Percentiles rank a stretch among this genome's conserved stretches.
These are phyloP conservation scores for Lasioglossum lativentre DNA, from an alignment of 2,888 invertebrate species.

Conservation along the genomic window DNA sequence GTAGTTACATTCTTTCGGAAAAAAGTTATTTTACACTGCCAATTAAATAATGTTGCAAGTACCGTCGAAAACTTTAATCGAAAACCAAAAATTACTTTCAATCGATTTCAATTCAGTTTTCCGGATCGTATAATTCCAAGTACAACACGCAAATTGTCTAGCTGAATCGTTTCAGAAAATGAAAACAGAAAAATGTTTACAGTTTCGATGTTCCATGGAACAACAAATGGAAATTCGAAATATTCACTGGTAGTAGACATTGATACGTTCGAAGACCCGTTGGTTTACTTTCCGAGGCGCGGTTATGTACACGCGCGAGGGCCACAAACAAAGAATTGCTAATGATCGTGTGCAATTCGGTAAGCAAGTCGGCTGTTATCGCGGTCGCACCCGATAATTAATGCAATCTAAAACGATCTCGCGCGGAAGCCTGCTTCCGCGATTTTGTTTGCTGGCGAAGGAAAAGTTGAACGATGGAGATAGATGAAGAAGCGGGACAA, in stretches of 20 bases:
- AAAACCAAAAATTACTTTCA: no score
- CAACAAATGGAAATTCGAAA: not conserved
- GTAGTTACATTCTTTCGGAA: no score
- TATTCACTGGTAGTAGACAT: not conserved
- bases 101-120: not conserved
- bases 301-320: not conserved
- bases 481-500: slow-evolving; percentile 2
- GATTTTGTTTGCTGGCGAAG: slow-evolving; percentile 26
- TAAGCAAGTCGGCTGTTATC: slow-evolving; percentile 35
- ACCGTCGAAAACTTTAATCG: no score
- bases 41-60: no score
- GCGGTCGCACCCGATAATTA: slow-evolving; percentile 35
- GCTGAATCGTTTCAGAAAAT: not conserved
- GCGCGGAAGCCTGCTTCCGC: not conserved
- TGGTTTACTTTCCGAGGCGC: not conserved
- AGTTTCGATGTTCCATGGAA: not conserved
- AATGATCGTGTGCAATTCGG: slow-evolving; percentile 34
- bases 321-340: slow-evolving; percentile 29
- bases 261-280: not conserved
- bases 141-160: not conserved
- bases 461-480: not conserved
- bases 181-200: not conserved
- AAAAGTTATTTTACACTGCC: no score
- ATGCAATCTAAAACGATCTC: slow-evolving; percentile 33
- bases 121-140: not conserved